Evolutionary conservation across 2,797 vertebrate genomes (phyloP), one percentile per base, ranked within the genome.

Genomic region (Halcyon badia): DNA sequence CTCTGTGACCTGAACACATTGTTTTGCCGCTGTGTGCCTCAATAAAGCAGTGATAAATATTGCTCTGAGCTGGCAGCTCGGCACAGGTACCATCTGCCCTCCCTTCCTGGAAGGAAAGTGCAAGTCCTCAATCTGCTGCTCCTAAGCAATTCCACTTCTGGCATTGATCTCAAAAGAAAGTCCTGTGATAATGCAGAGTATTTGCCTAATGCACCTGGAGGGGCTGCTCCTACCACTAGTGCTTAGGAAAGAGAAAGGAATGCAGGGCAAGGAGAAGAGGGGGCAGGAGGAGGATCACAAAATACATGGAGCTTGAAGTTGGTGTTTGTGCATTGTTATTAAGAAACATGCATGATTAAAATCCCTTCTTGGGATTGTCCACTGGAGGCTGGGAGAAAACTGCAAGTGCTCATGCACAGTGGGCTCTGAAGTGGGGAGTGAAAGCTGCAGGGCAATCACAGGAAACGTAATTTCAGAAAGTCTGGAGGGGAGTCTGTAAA

Each of bases 381-480:
- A 25, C 28, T 33, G 39, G 64, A 76, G 70, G 44, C 10, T 44
- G 60, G 35, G 30, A 96, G 84, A 68, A 95, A 91, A 90, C 56
- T 66, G 46, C 16, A 89, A 77, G 95, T 97, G 56, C 48, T 95
- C 60, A 10, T 48, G 66, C 83, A 92, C 73, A 91, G 90, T 91
- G 89, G 94, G 48, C 62, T 94, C 64, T 76, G 31, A 89, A 79
- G 72, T 3, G 15, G 44, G 61, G 25, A 75, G 19, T 90, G 87
- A 92, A 92, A 96, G 83, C 95, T 86, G 82, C 79, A 75, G 94
- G 78, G 94, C 97, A 96, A 88, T 62, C 77, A 65, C 65, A 46
- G 57, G 42, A 73, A 90, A 80, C 92, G 84, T 96, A 83, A 89
- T 96, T 96, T 96, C 85, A 87, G 48, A 83, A 89, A 81, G 65